A percentile compares a stretch with the other conserved stretches of the same genome.
Evolutionary conservation across 2,797 vertebrate species (phyloP).

Genomic region (Percopsis omiscomaycus): DNA sequence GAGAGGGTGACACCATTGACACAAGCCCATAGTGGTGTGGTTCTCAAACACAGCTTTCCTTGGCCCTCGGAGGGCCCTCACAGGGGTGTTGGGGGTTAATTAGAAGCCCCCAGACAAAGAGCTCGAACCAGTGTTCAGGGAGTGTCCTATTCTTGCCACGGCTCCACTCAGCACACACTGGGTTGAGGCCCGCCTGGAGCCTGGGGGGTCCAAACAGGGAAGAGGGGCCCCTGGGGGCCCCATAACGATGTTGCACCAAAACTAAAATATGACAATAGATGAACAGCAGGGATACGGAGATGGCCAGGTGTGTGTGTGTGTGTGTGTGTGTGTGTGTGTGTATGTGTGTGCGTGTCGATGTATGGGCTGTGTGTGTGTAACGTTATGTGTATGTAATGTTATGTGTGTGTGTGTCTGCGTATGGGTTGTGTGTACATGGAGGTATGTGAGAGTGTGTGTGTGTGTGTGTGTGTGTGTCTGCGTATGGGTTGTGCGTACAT

Average conservation of each 20-base stretch:
- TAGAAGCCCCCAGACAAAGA: constrained; percentile 35
- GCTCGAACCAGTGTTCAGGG: constrained; percentile 25
- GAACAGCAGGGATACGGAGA: too few relatives aligned
- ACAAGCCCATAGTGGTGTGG: neutral
- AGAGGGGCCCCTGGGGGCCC: neutral
- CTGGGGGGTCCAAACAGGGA: neutral
- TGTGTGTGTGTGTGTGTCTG: neutral
- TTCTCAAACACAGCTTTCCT: constrained; percentile 2
- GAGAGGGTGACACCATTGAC: neutral
- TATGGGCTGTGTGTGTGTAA: neutral
- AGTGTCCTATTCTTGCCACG: constrained; percentile 5
- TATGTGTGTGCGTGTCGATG: too few relatives aligned
- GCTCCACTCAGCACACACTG: constrained; percentile 2
- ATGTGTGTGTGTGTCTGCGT: neutral
- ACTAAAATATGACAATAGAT: neutral
- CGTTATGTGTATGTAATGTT: neutral
- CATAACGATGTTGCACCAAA: constrained; percentile 11
- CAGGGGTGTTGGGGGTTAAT: constrained; percentile 18
- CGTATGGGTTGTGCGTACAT: neutral
- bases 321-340: too few relatives aligned
- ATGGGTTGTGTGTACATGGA: too few relatives aligned
- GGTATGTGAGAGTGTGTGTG: too few relatives aligned
- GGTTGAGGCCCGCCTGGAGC: constrained; percentile 1
- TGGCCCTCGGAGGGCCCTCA: neutral
- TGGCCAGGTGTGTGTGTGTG: too few relatives aligned